Percentiles rank a stretch among this genome's conserved stretches.
Evolutionary conservation across 2,888 invertebrate species (phyloP).

Genomic region (Tipula confusa): DNA sequence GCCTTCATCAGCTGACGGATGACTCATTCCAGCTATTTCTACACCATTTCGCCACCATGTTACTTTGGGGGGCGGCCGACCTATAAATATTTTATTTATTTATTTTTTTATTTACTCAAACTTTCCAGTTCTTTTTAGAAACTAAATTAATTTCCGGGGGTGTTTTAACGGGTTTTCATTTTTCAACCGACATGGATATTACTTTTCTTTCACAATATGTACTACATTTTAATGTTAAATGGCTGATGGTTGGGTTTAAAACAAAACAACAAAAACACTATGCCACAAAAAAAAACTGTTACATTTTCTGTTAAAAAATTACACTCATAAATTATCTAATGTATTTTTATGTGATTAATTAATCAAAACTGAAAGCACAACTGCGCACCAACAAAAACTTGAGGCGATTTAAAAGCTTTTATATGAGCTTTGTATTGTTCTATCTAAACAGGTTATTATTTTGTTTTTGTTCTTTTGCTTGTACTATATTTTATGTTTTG

Average conservation of each 20-base stretch:
- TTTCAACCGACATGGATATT: background rate
- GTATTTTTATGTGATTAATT: background rate
- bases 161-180: background rate
- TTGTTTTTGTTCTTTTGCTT: background rate
- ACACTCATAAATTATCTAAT: background rate
- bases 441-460: background rate
- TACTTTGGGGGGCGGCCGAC: conserved; percentile 74
- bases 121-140: background rate
- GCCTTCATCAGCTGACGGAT: conserved; percentile 58
- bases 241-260: background rate
- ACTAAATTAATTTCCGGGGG: background rate
- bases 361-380: background rate
- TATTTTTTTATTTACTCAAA: background rate
- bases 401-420: background rate
- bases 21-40: conserved; percentile 68
- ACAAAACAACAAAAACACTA: too few species aligned
- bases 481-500: background rate
- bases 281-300: too few species aligned
- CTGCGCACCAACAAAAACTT: background rate
- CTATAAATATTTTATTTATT: conserved; percentile 48
- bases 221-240: background rate
- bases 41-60: conserved; percentile 78
- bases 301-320: background rate
- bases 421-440: background rate
- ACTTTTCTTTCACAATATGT: background rate